Conservation (phyloP, 1,140 invertebrate species). For the Polypedilum vanderplanki region DNA sequence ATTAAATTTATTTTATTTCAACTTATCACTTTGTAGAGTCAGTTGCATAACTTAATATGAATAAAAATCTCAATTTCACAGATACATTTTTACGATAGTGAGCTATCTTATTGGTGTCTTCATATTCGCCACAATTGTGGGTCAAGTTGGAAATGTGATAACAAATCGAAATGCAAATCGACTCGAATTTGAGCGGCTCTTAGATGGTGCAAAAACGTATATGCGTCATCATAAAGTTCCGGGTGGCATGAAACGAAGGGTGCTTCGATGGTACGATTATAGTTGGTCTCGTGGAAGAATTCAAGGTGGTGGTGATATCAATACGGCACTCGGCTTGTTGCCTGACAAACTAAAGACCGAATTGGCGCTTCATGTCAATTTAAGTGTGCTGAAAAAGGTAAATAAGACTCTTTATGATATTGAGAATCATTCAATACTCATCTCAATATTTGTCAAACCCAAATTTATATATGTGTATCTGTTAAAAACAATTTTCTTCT, state of each 20-base stretch:
- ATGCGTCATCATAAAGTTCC: conserved; percentile 97
- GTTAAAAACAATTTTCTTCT: conserved; percentile 5
- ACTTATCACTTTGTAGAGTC: conserved; percentile 30
- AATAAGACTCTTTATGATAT: conserved; percentile 34
- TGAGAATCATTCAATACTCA: conserved; percentile 23
- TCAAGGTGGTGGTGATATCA: conserved; percentile 91
- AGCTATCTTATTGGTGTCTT: conserved; percentile 96
- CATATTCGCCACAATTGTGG: conserved; percentile 96
- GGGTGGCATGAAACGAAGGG: conserved; percentile 85
- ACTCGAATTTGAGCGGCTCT: conserved; percentile 85
- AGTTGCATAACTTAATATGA: too few species aligned
- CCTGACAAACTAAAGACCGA: conserved; percentile 96
- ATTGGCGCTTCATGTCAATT: conserved; percentile 89
- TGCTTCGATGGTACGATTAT: conserved; percentile 95
- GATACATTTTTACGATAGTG: conserved; percentile 93
- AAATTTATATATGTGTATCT: background rate
- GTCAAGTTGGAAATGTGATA: conserved; percentile 95
- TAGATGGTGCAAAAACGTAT: conserved; percentile 93
- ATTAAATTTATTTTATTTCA: background rate
- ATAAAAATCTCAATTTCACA: conserved; percentile 48
- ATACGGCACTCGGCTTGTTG: conserved; percentile 83
- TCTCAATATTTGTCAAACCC: background rate
- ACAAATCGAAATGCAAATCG: conserved; percentile 96
- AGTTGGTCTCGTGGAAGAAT: conserved; percentile 95
- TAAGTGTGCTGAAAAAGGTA: conserved; percentile 92